Base-by-base conservation (phyloP, 1,140 invertebrate species). In the Medauroidea extradentata region DNA sequence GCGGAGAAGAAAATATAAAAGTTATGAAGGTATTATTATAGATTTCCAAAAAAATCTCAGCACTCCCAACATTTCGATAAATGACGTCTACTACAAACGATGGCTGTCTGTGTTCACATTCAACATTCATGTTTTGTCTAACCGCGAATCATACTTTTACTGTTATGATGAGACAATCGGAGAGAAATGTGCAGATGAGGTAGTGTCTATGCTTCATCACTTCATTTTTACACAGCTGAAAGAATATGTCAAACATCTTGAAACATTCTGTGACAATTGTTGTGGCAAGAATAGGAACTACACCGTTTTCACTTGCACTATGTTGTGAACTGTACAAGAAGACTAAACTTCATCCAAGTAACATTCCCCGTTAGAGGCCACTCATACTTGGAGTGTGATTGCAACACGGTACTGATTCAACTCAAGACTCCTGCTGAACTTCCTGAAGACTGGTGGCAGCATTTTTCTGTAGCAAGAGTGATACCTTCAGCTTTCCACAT, bases 51-150 rank as follows among this genome's bases (percentile, higher is more conserved):
- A 65, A 60, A 69, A 67, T 53, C 46, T 68, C 27, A 48, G 57
- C 9, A 23, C 53, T 11, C 65, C 63, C 19, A 68, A 67, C 51
- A 65, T 65, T 19, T 11, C 63, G n/a, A 68, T 64, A 11, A 69
- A 67, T 44, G 65, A 68, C 41, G 63, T 66, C 7, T 68, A 68
- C 54, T 69, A 68, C 44, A 67, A 60, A 53, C 24, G 68, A 11
- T 62, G 67, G 59, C 51, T 67, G 11, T 62, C 63, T 14, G n/a
- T 64, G 25, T 67, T 60, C 53, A 7, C 27, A 38, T 69, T 69
- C 50, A 69, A 66, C 55, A 60, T 68, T 18, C 67, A 68, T 49
- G 38, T 57, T 24, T 39, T 65, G 18, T 63, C 62, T 25, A 48
- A 51, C 29, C 19, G 23, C 13, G 4, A 63, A 41, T 56, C 46